phyloP scores from a whole-genome alignment of 1,140 invertebrate genomes.

The Macrobrachium nipponense region DNA sequence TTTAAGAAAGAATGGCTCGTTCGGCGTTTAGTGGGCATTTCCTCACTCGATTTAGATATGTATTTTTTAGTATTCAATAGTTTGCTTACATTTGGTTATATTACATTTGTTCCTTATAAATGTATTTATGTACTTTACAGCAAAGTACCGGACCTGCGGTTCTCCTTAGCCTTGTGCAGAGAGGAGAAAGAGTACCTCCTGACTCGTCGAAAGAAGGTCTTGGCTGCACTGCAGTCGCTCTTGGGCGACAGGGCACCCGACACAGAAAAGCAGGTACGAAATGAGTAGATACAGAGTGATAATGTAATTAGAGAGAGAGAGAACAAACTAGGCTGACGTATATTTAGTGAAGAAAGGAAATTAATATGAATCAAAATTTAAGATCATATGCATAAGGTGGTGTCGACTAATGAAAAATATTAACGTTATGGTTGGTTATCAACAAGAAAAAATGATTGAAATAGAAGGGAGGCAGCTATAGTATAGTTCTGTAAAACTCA shows the following conservation, averaged over 20 bases:
- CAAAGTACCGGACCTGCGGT: conserved; percentile 66
- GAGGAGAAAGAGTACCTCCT: conserved; percentile 69
- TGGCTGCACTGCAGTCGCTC: conserved; percentile 67
- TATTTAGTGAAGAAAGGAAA: background rate
- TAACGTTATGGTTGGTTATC: too few relatives aligned
- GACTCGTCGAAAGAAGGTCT: conserved; percentile 66
- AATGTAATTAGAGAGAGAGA: background rate
- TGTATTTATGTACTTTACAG: conserved; percentile 59
- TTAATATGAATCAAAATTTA: background rate
- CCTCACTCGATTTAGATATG: background rate
- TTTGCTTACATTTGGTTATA: background rate
- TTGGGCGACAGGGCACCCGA: conserved; percentile 67
- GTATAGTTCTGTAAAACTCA: too few relatives aligned
- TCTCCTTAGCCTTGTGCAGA: conserved; percentile 68
- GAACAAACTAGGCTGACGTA: background rate
- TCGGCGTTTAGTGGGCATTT: too few relatives aligned
- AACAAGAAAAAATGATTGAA: too few relatives aligned
- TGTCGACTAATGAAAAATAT: too few relatives aligned
- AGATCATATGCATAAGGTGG: background rate
- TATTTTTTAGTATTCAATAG: too few relatives aligned
- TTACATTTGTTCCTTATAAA: background rate
- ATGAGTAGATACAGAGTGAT: background rate
- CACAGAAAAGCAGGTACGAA: conserved; percentile 67
- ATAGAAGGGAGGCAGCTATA: too few relatives aligned
- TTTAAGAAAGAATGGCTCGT: too few relatives aligned